These are phyloP conservation scores for Aselliscus stoliczkanus DNA, from an alignment of 2,797 vertebrate genomes.

Conservation along the genomic window DNA sequence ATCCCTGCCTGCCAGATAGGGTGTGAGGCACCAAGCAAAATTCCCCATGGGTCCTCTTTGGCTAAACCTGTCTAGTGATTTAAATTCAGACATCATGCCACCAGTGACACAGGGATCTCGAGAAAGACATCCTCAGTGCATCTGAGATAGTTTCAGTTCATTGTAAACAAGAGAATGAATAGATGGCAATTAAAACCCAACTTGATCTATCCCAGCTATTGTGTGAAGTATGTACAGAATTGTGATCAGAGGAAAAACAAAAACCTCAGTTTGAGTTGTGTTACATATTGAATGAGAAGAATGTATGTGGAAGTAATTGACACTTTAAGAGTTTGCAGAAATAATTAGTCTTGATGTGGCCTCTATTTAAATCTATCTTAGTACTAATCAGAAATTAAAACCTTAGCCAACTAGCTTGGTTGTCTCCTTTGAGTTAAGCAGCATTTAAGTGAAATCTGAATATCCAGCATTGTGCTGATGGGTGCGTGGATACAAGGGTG, in stretches of 20 bases:
- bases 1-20: slow-evolving; percentile 52
- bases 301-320: slow-evolving; percentile 34
- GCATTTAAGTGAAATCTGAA: not conserved
- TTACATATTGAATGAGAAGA: not conserved
- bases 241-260: slow-evolving; percentile 24
- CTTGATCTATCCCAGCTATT: slow-evolving; percentile 58
- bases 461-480: not conserved
- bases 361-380: slow-evolving; percentile 49
- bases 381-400: slow-evolving; percentile 61
- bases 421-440: not conserved
- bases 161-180: slow-evolving; percentile 69
- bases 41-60: slow-evolving; percentile 52
- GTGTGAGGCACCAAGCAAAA: slow-evolving; percentile 46
- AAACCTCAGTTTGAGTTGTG: not conserved
- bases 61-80: slow-evolving; percentile 63
- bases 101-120: slow-evolving; percentile 59
- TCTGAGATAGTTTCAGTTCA: slow-evolving; percentile 56
- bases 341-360: slow-evolving; percentile 53
- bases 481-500: not conserved
- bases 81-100: slow-evolving; percentile 67
- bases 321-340: slow-evolving; percentile 59
- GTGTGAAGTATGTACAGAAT: not conserved
- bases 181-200: slow-evolving; percentile 64
- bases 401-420: slow-evolving; percentile 48
- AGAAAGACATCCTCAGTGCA: slow-evolving; percentile 36